Base-by-base conservation (phyloP, 1,140 invertebrate genomes). In the Danaus melanippus region DNA sequence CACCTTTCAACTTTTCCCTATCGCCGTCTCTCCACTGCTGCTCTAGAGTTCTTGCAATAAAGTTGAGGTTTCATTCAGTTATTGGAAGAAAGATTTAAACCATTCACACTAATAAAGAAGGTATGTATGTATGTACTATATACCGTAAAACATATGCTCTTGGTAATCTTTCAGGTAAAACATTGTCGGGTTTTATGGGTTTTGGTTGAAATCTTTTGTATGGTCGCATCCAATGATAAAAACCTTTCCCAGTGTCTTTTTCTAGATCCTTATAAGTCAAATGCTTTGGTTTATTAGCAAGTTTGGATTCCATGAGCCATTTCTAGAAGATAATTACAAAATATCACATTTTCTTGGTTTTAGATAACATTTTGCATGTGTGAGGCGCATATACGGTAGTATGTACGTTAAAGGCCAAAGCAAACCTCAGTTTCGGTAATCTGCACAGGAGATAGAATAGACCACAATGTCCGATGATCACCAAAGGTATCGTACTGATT, bases 141-240 rank as follows among this genome's bases (percentile, higher is more conserved):
- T 56, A 78, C 82, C 82, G 74, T 46, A 83, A 57, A 12, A 85
- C 52, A 53, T 71, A 85, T 9, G 78, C 79, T 57, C 69, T 70
- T 0, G 82, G 82, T 10, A 77, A 53, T 46, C 70, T 67, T 12
- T 70, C 62, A 8, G 79, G 69, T 9, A 79, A 32, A 10, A 81
- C 67, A 21, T 72, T 69, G 11, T 72, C 64, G 6, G 73, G 70
- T 50, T 74, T 73, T 42, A 54, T 72, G 8, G 76, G 71, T 44
- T 71, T 65, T 0, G 76, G 71, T 49, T 71, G 46, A 53, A 82
- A 84, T 55, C 71, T 65, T 10, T 69, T 66, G 41, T 76, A 86
- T 5, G 82, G 83, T 7, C 84, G 70, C 84, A 86, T 87, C 84
- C 84, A 86, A 45, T 80, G 74, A 48, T 87, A 87, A 49, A 86